Evolutionary conservation across 2,113 vertebrate species (phyloP).

Genomic region (Psittacara wagleri): DNA sequence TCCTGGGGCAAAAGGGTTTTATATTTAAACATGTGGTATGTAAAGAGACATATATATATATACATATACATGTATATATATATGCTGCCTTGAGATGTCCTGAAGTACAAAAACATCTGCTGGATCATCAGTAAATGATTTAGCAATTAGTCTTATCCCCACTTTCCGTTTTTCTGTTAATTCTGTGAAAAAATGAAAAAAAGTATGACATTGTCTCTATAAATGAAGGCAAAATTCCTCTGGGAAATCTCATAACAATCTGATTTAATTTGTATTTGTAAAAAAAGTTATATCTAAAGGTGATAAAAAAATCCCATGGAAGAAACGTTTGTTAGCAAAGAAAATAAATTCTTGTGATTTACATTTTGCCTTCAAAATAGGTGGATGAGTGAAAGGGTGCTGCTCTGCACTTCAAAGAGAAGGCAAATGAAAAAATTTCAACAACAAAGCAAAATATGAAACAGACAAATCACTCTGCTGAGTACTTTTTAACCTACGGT

Average conservation of each 20-base stretch:
- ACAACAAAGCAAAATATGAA: slow-evolving; percentile 74
- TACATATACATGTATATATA: neutral
- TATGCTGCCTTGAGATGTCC: neutral
- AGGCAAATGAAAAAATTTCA: slow-evolving; percentile 66
- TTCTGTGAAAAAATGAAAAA: neutral
- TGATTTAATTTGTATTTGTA: slow-evolving; percentile 67
- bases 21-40: accelerated
- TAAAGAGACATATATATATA: neutral
- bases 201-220: slow-evolving; percentile 16
- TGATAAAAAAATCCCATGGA: slow-evolving; percentile 55
- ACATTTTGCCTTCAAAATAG: slow-evolving; percentile 72
- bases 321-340: slow-evolving; percentile 73
- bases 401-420: slow-evolving; percentile 73
- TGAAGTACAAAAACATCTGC: neutral
- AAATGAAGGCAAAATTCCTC: slow-evolving; percentile 58
- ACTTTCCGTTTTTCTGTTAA: neutral
- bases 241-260: slow-evolving; percentile 58
- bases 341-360: slow-evolving; percentile 76
- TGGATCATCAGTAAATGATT: neutral
- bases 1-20: neutral
- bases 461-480: slow-evolving; percentile 69
- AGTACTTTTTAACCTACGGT: slow-evolving; percentile 61
- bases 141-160: neutral
- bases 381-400: slow-evolving; percentile 58
- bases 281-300: slow-evolving; percentile 55